Conservation (phyloP, 1,140 invertebrate genomes). For the Drosophila pachea region DNA sequence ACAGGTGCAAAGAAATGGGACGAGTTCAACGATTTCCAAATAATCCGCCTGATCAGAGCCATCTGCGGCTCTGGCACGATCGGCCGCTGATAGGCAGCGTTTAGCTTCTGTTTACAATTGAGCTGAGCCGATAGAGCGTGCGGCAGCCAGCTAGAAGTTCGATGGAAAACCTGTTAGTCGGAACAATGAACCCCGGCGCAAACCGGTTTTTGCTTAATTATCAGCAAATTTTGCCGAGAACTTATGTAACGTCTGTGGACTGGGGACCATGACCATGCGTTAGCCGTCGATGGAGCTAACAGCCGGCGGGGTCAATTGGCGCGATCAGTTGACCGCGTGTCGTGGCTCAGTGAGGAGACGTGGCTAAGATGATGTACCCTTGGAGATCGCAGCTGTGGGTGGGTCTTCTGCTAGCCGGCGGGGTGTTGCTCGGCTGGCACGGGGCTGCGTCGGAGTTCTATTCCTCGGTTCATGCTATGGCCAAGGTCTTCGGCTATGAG, state of each 20-base stretch:
- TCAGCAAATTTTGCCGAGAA: background rate
- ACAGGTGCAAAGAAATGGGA: too few species aligned
- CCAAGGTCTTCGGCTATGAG: slow-evolving; percentile 59
- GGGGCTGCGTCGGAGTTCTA: slow-evolving; percentile 51
- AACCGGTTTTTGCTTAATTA: slow-evolving; percentile 48
- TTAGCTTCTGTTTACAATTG: slow-evolving; percentile 2
- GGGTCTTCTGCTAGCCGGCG: background rate
- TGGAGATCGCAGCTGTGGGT: background rate
- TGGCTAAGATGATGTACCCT: slow-evolving; percentile 25
- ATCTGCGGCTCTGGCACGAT: too few species aligned
- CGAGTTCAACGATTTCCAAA: too few species aligned
- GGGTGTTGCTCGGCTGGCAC: slow-evolving; percentile 8
- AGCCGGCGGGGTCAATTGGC: slow-evolving; percentile 33
- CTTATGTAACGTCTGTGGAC: slow-evolving; percentile 19
- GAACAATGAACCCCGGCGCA: slow-evolving; percentile 42
- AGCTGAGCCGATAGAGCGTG: background rate
- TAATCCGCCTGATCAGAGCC: too few species aligned
- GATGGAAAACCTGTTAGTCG: slow-evolving; percentile 36
- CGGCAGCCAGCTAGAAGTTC: background rate
- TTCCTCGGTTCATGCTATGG: slow-evolving; percentile 65
- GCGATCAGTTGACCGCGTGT: slow-evolving; percentile 39
- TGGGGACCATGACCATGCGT: slow-evolving; percentile 24
- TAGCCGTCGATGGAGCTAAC: background rate
- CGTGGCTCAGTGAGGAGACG: slow-evolving; percentile 29
- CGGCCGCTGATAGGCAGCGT: too few species aligned